Evolutionary conservation across 2,113 vertebrate genomes (phyloP), one percentile per base, ranked within the genome.

Genomic region (Ictalurus punctatus): DNA sequence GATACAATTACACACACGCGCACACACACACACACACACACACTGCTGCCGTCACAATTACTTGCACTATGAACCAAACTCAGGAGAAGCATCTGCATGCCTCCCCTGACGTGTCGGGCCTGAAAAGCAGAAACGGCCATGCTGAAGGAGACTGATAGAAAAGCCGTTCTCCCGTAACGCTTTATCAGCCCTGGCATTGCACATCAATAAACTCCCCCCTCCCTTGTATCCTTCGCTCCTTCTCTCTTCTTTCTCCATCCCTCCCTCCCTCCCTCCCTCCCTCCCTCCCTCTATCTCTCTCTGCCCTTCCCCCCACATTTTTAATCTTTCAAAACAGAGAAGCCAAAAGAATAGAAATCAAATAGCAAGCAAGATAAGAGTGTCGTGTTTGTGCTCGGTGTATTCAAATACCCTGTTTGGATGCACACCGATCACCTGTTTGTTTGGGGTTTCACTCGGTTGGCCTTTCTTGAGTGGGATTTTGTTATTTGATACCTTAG

Each of bases 71-170:
- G 92, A 95, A 95, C 93, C 94, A 92, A 95, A 95, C 95, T 94
- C 92, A 21, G 91, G 90, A 92, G 94, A 94, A 93, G 93, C 92
- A 92, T 94, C 92, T 91, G 89, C 91, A 90, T 89, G 89, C 91
- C 79, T 88, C 86, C 80, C 81, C 56, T 89, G 88, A 87, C 40
- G 85, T 94, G 93, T 93, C 92, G 81, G 89, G 92, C 91, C 93
- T 94, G 92, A 93, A 93, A 93, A 94, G 93, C 93, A 93, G 95
- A 93, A 93, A 92, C 91, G 91, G 93, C 93, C 92, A 94, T 92
- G 92, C 94, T 93, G 94, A 92, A 94, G 91, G 91, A 93, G 92
- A 92, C 93, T 94, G 95, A 95, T 95, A 95, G 95, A 92, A 94
- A 93, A 93, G 84, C 90, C 89, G 91, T 91, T 93, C 92, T 94